Percentiles rank a stretch among this genome's conserved stretches.
Evolutionary conservation across 2,113 vertebrate genomes (phyloP).

Genomic region (Oncorhynchus mykiss): DNA sequence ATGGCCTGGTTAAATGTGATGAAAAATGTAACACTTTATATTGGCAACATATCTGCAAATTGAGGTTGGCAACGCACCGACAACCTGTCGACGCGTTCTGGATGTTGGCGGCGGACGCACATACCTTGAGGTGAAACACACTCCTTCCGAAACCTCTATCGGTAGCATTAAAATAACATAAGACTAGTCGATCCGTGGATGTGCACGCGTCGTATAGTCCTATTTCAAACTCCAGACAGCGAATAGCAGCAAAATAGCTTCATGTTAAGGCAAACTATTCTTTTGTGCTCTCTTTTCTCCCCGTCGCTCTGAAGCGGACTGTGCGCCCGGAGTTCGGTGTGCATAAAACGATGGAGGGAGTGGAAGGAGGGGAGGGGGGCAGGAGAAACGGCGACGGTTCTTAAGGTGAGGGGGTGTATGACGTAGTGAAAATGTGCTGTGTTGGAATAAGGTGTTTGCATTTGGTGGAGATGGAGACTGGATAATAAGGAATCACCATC

Average conservation of each 20-base stretch:
- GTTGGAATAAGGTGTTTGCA: neutral
- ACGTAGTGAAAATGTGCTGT: neutral
- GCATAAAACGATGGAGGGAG: conserved; percentile 59
- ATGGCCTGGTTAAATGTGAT: conserved; percentile 27
- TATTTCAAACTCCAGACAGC: conserved; percentile 50
- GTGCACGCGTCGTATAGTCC: conserved; percentile 23
- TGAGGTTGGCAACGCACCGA: conserved; percentile 2
- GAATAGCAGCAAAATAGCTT: conserved; percentile 54
- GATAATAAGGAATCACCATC: too few relatives aligned
- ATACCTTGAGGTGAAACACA: conserved; percentile 80
- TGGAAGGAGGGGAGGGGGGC: conserved; percentile 21
- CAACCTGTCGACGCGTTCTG: conserved; percentile 54
- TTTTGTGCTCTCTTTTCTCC: conserved; percentile 60
- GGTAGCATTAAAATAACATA: conserved; percentile 73
- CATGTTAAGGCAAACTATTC: conserved; percentile 52
- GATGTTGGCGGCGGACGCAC: conserved; percentile 15
- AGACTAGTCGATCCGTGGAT: conserved; percentile 18
- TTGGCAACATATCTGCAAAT: neutral
- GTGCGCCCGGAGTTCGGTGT: conserved; percentile 63
- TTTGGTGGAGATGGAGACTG: neutral
- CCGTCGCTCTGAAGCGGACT: conserved; percentile 34
- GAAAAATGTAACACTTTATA: neutral
- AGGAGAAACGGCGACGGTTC: neutral
- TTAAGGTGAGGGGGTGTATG: neutral
- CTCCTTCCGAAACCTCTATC: conserved; percentile 76